phyloP scores from a whole-genome alignment of 2,113 vertebrate species.

The Mormyrus iriodes region DNA sequence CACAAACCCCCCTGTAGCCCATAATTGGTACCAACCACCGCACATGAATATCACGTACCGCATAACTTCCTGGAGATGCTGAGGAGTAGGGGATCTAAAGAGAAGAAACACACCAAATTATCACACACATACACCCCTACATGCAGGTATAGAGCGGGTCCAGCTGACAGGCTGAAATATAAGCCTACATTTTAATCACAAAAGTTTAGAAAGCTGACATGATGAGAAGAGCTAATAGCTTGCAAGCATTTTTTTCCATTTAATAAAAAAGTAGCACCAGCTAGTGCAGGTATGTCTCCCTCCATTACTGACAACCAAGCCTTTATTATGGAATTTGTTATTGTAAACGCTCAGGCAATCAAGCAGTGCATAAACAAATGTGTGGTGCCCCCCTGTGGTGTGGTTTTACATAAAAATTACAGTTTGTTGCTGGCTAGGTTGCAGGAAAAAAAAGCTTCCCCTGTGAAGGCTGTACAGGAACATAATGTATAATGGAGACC shows the following conservation, averaged over 20 bases:
- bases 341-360: background rate
- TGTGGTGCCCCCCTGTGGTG: background rate
- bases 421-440: background rate
- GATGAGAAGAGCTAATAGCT: background rate
- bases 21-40: background rate
- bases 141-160: background rate
- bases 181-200: background rate
- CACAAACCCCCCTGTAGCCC: background rate
- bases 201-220: background rate
- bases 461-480: background rate
- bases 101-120: background rate
- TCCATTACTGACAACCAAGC: background rate
- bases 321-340: background rate
- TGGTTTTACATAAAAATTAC: background rate
- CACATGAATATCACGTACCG: conserved; percentile 66
- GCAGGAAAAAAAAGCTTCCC: background rate
- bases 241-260: background rate
- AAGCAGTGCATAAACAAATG: background rate
- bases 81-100: conserved; percentile 90
- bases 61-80: conserved; percentile 94
- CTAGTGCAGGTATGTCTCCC: background rate
- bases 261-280: background rate
- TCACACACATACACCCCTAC: background rate
- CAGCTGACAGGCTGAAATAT: background rate
- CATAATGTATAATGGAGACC: background rate